Conservation (phyloP, 2,113 vertebrate species). For the Urocynchramus pylzowi region DNA sequence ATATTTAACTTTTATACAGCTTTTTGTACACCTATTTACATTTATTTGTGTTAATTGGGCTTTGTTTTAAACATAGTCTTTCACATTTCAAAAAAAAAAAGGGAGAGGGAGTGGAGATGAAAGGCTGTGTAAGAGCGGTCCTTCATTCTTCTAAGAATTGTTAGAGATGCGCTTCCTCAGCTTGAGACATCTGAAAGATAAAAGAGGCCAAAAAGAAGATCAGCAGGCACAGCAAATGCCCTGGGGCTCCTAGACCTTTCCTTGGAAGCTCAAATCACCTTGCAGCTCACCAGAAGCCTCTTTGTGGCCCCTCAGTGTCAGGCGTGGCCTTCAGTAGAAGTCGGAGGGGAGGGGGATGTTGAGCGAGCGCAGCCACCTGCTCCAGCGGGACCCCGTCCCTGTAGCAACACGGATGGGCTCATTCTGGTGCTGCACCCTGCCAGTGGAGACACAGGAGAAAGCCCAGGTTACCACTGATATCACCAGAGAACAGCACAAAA, state of each 20-base stretch:
- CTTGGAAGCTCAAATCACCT: slow-evolving; percentile 15
- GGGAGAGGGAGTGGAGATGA: background rate
- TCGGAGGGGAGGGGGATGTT: slow-evolving; percentile 53
- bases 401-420: background rate
- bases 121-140: background rate
- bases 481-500: background rate
- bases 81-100: background rate
- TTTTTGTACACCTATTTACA: slow-evolving; percentile 68
- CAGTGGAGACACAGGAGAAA: background rate
- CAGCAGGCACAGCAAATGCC: background rate
- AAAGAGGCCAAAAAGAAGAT: background rate
- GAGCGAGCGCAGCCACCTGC: slow-evolving; percentile 45
- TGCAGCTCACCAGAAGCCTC: background rate
- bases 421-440: slow-evolving; percentile 20
- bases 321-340: background rate
- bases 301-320: background rate
- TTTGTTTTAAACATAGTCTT: background rate
- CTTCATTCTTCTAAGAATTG: slow-evolving; percentile 28
- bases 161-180: background rate
- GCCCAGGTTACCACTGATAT: background rate
- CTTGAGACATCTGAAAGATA: slow-evolving; percentile 4
- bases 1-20: slow-evolving; percentile 29
- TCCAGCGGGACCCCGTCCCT: slow-evolving; percentile 8
- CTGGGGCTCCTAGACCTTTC: background rate
- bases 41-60: background rate